Base-by-base conservation (phyloP, 2,113 vertebrate genomes). In the Silurus asotus region DNA sequence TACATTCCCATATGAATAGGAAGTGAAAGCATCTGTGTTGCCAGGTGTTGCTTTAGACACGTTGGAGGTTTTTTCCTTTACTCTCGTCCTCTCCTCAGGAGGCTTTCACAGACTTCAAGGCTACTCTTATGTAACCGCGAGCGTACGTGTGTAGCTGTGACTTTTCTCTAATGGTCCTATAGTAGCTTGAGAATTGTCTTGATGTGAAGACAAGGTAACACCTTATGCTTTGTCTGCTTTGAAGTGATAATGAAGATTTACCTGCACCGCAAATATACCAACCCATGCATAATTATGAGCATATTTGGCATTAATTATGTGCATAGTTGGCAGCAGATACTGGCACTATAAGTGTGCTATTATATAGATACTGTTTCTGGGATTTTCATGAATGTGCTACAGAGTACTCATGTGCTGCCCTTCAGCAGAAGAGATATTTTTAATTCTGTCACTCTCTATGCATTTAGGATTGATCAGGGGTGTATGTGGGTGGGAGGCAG, bases 41-140 rank as follows among this genome's bases (percentile, higher is more conserved):
- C 79, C 78, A 86, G 85, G 85, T 72, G 77, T 69, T 61, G 37
- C 28, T 59, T 64, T 53, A 53, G 45, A 64, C 59, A 37, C n/a
- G 62, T 23, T 9, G 23, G 20, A 58, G 84, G n/a, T 64, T 53
- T 69, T 65, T 37, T 37, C 11, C 59, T 8, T 82, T 82, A 56
- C 25, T 23, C 19, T 61, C 15, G 80, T 81, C 61, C 65, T 64
- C 79, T 75, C 53, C 58, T 81, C 80, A 53, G 86, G 56, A 82
- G 51, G 86, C 20, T 67, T 77, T 76, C 56, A n/a, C 69, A 86
- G 53, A 81, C 84, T 64, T 82, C 77, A 89, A 88, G 88, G 74
- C 78, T 65, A 53, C 64, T 81, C 81, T 88, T 89, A 89, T 86
- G 80, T 89, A 89, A 89, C 84, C 49, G 75, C 80, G 56, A 62